Base-by-base conservation (phyloP, 2,797 vertebrate species). In the Typhlichthys subterraneus region DNA sequence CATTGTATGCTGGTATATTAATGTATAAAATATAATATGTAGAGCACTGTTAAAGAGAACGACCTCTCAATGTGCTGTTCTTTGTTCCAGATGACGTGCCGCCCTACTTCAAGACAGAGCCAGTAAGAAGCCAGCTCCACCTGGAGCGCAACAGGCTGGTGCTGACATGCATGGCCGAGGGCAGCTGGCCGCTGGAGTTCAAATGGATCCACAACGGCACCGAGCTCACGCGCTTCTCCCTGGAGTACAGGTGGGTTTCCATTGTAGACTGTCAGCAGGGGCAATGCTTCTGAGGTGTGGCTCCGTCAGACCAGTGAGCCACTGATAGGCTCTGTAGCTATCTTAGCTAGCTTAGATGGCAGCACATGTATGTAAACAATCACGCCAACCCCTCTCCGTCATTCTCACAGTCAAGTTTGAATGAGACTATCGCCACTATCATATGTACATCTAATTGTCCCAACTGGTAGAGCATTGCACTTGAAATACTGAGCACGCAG, bases 121-220 rank as follows among this genome's bases (percentile, higher is more conserved):
- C 97, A 0, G 95, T 95, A 59, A 86, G 94, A 13, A 95, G 94
- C 31, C 97, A 99, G 85, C 93, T 98, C 51, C 97, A 99, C 69
- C 90, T 99, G 87, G 97, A 99, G 67, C 94, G 96, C 57, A 99
- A 99, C 88, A 93, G 97, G 53, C 90, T 99, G 88, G 97, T 99
- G 64, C 93, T 99, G 65, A 99, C 97, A 0, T 99, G 97, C 81
- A 99, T 99, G 97, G 97, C 97, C 0, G 97, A 99, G 84, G 97
- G 97, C 75, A 99, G 97, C 91, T 99, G 97, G 97, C 97, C 97
- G 0, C 93, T 99, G 19, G 97, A 98, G 90, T 99, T 99, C 88
- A 98, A 98, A 83, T 99, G 97, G 97, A 91, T 99, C 14, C 95
- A 97, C 86, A 96, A 99, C 82, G 93, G 72, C 72, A 93, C 86